Evolutionary conservation across 2,113 vertebrate genomes (phyloP).

Genomic region (Sander vitreus): DNA sequence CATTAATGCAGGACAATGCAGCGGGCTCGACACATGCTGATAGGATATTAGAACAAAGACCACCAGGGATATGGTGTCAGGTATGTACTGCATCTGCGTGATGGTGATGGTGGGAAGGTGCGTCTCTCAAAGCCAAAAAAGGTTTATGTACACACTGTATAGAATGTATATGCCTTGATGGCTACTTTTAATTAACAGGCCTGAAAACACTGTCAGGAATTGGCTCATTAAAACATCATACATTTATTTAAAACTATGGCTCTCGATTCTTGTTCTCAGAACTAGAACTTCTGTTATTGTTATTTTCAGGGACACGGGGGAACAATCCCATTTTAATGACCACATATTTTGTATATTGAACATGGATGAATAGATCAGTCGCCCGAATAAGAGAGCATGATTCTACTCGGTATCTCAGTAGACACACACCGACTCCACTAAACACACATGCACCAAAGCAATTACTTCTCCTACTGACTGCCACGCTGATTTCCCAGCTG

Average conservation of each 20-base stretch:
- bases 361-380: background rate
- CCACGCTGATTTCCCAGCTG: constrained; percentile 55
- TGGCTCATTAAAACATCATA: constrained; percentile 12
- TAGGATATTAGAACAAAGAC: constrained; percentile 47
- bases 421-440: background rate
- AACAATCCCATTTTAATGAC: background rate
- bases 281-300: background rate
- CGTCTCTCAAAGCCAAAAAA: background rate
- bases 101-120: background rate
- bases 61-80: background rate
- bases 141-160: too few species aligned
- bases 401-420: background rate
- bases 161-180: background rate
- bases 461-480: constrained; percentile 44
- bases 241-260: constrained; percentile 1
- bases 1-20: constrained; percentile 66
- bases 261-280: background rate
- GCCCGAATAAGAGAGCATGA: background rate
- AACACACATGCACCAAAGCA: constrained; percentile 39
- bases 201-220: constrained; percentile 27
- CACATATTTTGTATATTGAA: background rate
- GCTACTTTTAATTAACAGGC: constrained; percentile 15
- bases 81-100: background rate
- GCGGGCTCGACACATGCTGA: constrained; percentile 22
- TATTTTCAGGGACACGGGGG: background rate